Base-by-base conservation (phyloP, 2,888 invertebrate genomes). In the Melanotus villosus region DNA sequence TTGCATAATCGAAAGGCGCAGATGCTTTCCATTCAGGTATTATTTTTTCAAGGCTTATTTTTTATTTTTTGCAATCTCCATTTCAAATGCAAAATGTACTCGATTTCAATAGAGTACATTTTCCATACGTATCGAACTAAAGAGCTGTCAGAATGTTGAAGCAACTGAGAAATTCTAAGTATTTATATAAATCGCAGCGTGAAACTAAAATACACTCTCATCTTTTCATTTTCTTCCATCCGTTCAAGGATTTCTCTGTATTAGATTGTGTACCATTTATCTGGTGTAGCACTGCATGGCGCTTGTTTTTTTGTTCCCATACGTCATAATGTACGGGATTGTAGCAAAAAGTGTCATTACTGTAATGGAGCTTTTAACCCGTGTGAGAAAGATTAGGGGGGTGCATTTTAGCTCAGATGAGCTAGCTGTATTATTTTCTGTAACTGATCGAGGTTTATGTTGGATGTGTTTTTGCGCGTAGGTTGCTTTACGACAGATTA, bases 331-430 rank as follows among this genome's bases (percentile, higher is more conserved):
- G 65, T 57, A 65, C 18, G 36, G 57, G 34, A 43, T 43, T 56
- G 32, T 45, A 56, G 34, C 65, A 65, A 65, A 58, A 65, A 65
- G 58, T 34, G 65, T 58, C 57, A 65, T 65, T 65, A 65, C 58
- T 47, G 26, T 41, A 65, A 65, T 65, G 65, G 64, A 54, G 38
- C 64, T 64, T 50, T 64, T 64, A 64, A 64, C 45, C 64, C 38
- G 23, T 10, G 36, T 56, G 36, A 32, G 30, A 23, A 56, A 56
- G 21, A 56, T 56, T 56, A 56, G 56, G 18, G 47, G 16, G 9
- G 32, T 52, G 34, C 34, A 38, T 56, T 56, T 38, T 21, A 52
- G 56, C 21, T 56, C 7, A 21, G 9, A 32, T 52, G 9, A 14
- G 16, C 41, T 41, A 41, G 16, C 41, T 41, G 16, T 7, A 12